These are phyloP conservation scores for Mus minutoides DNA, from an alignment of 2,797 vertebrate species.

Conservation along the genomic window DNA sequence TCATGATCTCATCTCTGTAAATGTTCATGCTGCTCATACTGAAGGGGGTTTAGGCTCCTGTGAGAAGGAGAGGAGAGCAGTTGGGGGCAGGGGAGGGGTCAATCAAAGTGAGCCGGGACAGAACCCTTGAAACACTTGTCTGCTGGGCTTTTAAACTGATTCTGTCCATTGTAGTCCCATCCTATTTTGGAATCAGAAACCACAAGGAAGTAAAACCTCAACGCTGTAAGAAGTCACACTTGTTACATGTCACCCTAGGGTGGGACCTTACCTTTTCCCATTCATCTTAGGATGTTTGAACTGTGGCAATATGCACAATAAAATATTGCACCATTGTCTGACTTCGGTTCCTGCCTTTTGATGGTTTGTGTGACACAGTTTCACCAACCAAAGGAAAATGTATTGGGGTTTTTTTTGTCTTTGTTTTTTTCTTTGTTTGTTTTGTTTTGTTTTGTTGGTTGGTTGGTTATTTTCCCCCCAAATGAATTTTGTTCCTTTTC, in stretches of 20 bases:
- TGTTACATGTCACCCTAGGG: neutral
- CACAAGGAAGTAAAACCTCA: neutral
- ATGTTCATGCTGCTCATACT: neutral
- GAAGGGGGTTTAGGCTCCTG: neutral
- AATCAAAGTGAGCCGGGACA: neutral
- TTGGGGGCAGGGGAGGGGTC: too few species aligned
- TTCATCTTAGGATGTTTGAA: neutral
- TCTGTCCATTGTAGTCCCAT: neutral
- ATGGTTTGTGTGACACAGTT: neutral
- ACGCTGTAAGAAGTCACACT: neutral
- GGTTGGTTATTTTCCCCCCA: neutral
- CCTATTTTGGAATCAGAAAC: neutral
- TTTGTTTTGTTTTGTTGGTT: too few species aligned
- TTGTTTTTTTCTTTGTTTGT: neutral
- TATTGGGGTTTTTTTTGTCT: too few species aligned
- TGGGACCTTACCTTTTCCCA: neutral
- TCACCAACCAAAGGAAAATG: neutral
- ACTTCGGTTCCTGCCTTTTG: neutral
- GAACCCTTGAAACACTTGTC: neutral
- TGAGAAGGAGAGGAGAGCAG: neutral
- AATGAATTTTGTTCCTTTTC: neutral
- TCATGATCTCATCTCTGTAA: too few species aligned
- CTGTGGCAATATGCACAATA: too few species aligned
- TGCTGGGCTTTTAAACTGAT: neutral
- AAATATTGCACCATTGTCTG: fast-evolving